phyloP scores from a whole-genome alignment of 2,797 vertebrate species.

The Streptopelia turtur region DNA sequence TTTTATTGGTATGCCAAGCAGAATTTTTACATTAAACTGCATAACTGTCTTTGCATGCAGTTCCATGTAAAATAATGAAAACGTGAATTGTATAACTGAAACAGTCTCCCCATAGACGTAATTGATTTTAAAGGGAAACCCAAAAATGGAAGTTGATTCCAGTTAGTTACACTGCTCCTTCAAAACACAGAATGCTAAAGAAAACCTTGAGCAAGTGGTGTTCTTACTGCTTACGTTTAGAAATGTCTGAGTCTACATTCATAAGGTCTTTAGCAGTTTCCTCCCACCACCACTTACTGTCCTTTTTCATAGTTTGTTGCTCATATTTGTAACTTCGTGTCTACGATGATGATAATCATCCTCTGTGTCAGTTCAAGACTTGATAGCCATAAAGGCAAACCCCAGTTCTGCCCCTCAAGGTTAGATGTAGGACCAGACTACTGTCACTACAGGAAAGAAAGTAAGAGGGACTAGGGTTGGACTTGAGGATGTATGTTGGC shows the following conservation, averaged over 20 bases:
- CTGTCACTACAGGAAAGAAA: not conserved
- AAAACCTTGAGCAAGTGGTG: not conserved
- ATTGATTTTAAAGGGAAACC: not conserved
- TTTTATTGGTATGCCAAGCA: not conserved
- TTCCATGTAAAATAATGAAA: not conserved
- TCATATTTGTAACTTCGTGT: not conserved
- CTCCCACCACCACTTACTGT: not conserved
- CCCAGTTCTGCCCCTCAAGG: accelerated
- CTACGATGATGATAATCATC: not conserved
- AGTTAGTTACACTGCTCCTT: not conserved
- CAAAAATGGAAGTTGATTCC: not conserved
- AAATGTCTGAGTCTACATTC: not conserved
- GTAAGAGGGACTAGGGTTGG: not conserved
- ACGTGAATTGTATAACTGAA: not conserved
- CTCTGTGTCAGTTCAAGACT: not conserved
- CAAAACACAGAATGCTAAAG: not conserved
- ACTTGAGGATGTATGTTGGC: accelerated
- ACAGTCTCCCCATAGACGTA: not conserved
- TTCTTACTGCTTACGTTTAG: not conserved
- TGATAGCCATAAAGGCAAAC: not conserved
- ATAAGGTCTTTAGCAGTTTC: not conserved
- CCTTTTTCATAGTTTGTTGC: not conserved
- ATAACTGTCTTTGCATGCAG: not conserved
- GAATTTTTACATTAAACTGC: not conserved
- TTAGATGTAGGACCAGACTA: not conserved